A percentile compares a stretch with the other conserved stretches of the same genome.
These are phyloP conservation scores for Amblyopsis rosae DNA, from an alignment of 2,113 vertebrate species.

Conservation along the genomic window DNA sequence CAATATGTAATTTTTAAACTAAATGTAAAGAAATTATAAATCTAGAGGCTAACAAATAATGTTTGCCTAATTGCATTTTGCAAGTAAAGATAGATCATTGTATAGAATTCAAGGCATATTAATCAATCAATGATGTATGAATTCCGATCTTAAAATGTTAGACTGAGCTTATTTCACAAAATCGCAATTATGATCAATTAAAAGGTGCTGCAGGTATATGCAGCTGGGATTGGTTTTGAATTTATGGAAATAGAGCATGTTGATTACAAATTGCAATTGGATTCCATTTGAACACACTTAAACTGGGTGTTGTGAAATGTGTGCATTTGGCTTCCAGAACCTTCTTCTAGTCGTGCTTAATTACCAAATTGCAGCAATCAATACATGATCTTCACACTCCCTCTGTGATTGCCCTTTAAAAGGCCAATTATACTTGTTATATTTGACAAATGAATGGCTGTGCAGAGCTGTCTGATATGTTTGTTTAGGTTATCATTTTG, in stretches of 20 bases:
- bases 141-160: background rate
- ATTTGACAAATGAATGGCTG: conserved; percentile 34
- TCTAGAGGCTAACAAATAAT: background rate
- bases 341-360: conserved; percentile 14
- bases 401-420: conserved; percentile 44
- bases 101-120: background rate
- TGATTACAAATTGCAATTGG: conserved; percentile 35
- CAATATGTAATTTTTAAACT: too few species aligned
- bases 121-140: background rate
- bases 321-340: background rate
- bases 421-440: conserved; percentile 31
- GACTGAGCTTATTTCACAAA: conserved; percentile 9
- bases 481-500: conserved; percentile 24
- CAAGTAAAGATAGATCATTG: background rate
- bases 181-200: background rate
- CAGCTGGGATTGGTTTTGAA: conserved; percentile 18
- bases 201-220: background rate
- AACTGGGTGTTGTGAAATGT: conserved; percentile 7
- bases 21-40: too few species aligned
- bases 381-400: conserved; percentile 9
- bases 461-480: conserved; percentile 2
- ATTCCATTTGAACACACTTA: conserved; percentile 39
- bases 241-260: conserved; percentile 12
- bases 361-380: conserved; percentile 46
- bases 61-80: conserved; percentile 7